Evolutionary conservation across 2,797 vertebrate genomes (phyloP).

Genomic region (Coregonus sp.): DNA sequence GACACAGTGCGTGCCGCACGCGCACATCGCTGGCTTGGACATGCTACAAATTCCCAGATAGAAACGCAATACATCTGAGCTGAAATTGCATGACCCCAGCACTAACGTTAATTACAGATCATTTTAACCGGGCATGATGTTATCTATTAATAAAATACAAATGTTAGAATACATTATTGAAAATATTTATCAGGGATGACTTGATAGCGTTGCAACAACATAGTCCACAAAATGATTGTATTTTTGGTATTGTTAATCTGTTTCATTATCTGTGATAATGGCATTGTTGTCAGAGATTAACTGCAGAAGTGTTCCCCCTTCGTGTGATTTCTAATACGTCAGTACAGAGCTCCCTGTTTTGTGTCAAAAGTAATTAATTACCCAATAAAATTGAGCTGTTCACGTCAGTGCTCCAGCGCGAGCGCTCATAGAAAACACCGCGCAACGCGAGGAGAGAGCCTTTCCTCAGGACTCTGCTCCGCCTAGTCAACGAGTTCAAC

Average conservation of each 20-base stretch:
- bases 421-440: background rate
- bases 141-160: background rate
- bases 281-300: slow-evolving; percentile 53
- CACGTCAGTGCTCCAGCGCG: slow-evolving; percentile 38
- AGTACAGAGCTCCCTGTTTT: slow-evolving; percentile 74
- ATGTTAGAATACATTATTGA: slow-evolving; percentile 9
- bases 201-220: background rate
- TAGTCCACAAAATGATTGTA: background rate
- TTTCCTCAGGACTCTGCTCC: background rate
- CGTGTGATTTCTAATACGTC: slow-evolving; percentile 71
- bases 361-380: slow-evolving; percentile 75
- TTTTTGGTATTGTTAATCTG: slow-evolving; percentile 3
- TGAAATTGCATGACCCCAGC: slow-evolving; percentile 15
- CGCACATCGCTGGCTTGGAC: background rate
- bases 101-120: background rate
- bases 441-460: background rate
- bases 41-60: background rate
- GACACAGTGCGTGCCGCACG: background rate
- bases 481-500: background rate
- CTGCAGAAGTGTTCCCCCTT: slow-evolving; percentile 42
- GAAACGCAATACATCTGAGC: background rate
- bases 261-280: slow-evolving; percentile 4
- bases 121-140: slow-evolving; percentile 9
- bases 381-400: slow-evolving; percentile 64
- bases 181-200: slow-evolving; percentile 17